A percentile compares a stretch with the other conserved stretches of the same genome.
phyloP scores from a whole-genome alignment of 2,113 vertebrate genomes.

The Ptilorrhoa leucosticta region DNA sequence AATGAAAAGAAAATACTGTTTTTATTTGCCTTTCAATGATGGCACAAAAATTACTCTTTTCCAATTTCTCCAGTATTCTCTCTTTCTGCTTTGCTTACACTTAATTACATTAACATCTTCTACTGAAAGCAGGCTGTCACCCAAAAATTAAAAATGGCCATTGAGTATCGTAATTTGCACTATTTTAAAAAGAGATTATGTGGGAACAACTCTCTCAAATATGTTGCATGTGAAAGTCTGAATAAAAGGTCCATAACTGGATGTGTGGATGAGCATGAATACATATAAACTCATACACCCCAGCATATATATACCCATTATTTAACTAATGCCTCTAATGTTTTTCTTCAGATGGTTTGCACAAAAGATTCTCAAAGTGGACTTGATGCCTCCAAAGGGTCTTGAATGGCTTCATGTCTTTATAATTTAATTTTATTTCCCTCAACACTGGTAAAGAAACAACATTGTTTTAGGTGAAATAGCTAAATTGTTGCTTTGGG shows the following conservation, averaged over 20 bases:
- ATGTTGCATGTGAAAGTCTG: neutral
- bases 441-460: neutral
- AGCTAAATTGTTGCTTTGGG: neutral
- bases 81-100: neutral
- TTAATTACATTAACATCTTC: neutral
- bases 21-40: neutral
- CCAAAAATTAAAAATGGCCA: neutral
- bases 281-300: neutral
- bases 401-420: neutral
- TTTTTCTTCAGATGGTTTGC: neutral
- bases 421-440: neutral
- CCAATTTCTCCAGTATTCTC: neutral
- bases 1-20: neutral
- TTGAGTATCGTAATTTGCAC: neutral
- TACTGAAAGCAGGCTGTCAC: neutral
- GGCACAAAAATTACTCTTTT: neutral
- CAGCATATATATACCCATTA: neutral
- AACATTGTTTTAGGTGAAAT: neutral
- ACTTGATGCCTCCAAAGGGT: neutral
- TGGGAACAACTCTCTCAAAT: neutral
- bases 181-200: neutral
- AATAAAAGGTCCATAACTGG: neutral
- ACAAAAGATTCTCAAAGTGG: neutral
- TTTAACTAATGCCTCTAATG: accelerated
- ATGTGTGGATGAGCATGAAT: too few species aligned